Base-by-base conservation (phyloP, 1,140 invertebrate species). In the Muscidifurax raptorellus region DNA sequence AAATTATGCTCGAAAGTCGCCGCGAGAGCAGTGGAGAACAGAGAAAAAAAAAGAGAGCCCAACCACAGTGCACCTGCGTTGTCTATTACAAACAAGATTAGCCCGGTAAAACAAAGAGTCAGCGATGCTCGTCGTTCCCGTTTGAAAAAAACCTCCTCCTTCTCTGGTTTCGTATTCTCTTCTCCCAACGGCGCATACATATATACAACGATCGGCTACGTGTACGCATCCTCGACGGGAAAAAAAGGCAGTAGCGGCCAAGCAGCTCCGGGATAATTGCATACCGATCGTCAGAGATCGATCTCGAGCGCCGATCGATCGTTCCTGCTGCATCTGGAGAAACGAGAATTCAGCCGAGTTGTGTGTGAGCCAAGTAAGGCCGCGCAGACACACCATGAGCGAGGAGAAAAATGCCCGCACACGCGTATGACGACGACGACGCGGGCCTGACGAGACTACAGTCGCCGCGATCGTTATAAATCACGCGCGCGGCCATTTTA, bases 281-380 rank as follows among this genome's bases (percentile, higher is more conserved):
- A 84, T 84, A 78, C 83, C 83, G 78, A 84, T 80, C 78, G 78
- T 22, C 76, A 28, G 69, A 77, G 83, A 84, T 84, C 83, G 83
- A 84, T 84, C 77, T 44, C 44, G 28, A 28, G 47, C 27, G 36
- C n/a, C 7, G 71, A 72, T 75, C 82, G 72, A 83, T 83, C 81
- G 40, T 12, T 27, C 27, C 66, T 74, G 79, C 72, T 52, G 83
- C 78, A 80, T 84, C 71, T 25, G 36, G 78, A 80, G 47, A 80
- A 76, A 72, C 83, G 83, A 84, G 76, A 78, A 80, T 72, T 75
- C 59, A 82, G 72, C 81, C 47, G 71, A 47, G 18, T 1, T 27
- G 36, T 40, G 36, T 40, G 5, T 27, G 30, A 18, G 25, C 36
- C 22, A 59, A 59, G 52, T 59, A n/a, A 59, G 52, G 52, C 52